A percentile compares a stretch with the other conserved stretches of the same genome.
Conservation (phyloP, 2,113 vertebrate species). For the Pituophis catenifer region DNA sequence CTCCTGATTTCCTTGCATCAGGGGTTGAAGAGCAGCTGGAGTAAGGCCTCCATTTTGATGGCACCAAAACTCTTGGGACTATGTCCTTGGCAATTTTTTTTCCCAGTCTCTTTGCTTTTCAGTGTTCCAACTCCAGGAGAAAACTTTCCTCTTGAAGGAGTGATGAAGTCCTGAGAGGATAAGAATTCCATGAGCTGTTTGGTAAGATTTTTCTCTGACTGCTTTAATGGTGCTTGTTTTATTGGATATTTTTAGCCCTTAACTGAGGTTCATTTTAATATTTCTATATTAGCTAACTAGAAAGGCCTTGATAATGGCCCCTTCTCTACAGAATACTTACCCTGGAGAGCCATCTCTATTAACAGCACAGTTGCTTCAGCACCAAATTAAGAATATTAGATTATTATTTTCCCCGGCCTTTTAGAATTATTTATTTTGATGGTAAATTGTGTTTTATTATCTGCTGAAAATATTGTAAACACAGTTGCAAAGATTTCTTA, state of each 20-base stretch:
- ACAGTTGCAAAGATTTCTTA: background rate
- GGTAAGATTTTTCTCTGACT: background rate
- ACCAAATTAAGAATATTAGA: background rate
- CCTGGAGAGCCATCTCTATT: background rate
- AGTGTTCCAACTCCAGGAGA: background rate
- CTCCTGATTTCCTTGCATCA: background rate
- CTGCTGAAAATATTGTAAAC: background rate
- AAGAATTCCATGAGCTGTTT: background rate
- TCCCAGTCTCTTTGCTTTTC: background rate
- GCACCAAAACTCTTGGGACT: background rate
- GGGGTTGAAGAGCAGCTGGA: background rate
- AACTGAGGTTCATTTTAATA: background rate
- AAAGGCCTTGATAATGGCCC: background rate
- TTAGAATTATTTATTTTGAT: background rate
- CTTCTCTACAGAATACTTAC: background rate
- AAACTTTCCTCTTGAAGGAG: background rate
- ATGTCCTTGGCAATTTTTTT: background rate
- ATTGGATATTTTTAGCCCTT: background rate
- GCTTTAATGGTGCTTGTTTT: background rate
- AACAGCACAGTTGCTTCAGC: background rate
- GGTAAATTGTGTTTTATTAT: background rate
- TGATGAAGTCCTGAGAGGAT: background rate
- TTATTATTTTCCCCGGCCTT: background rate
- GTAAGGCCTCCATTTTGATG: background rate
- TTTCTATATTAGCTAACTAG: background rate